Conservation (phyloP, 2,113 vertebrate species). For the Cathartes aura region DNA sequence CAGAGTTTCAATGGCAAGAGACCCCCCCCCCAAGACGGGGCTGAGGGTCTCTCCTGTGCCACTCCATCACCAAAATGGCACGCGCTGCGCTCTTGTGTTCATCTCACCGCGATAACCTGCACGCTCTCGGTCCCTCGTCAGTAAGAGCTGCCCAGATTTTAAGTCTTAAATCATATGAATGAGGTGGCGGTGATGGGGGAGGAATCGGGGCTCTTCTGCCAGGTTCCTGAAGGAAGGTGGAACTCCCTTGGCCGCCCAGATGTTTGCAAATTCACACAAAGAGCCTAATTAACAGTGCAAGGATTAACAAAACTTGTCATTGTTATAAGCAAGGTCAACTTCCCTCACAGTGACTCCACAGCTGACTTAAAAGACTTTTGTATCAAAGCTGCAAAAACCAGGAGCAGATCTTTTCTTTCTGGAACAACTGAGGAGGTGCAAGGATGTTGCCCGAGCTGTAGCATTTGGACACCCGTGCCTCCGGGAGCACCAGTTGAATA, state of each 20-base stretch:
- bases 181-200: accelerated
- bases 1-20: not conserved
- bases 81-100: accelerated
- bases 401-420: not conserved
- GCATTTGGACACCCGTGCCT: not conserved
- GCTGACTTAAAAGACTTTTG: not conserved
- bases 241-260: not conserved
- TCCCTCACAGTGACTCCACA: not conserved
- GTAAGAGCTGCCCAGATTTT: accelerated
- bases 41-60: not conserved
- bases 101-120: accelerated
- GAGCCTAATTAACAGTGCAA: not conserved
- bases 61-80: not conserved
- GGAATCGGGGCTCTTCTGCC: not conserved
- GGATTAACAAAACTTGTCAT: not conserved
- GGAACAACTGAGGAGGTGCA: not conserved
- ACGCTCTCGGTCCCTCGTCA: accelerated
- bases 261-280: not conserved
- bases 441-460: not conserved
- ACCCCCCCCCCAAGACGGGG: not conserved
- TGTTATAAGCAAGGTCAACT: not conserved
- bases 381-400: not conserved
- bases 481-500: not conserved
- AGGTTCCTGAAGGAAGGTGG: not conserved
- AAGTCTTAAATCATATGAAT: not conserved